Evolutionary conservation across 2,888 invertebrate species (phyloP).

Genomic region (Campaea margaritaria): DNA sequence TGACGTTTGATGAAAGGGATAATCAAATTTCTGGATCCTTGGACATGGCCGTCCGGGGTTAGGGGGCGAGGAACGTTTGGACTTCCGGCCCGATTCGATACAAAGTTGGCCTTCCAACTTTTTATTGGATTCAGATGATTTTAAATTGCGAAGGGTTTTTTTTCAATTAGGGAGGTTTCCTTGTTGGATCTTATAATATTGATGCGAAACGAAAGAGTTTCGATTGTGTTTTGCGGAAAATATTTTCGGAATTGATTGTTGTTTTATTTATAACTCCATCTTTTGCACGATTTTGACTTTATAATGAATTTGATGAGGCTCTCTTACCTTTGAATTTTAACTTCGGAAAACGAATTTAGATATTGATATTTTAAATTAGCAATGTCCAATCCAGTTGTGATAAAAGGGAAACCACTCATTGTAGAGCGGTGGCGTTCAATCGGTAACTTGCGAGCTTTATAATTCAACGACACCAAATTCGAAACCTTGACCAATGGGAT

Average conservation of each 20-base stretch:
- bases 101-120: conserved; percentile 38
- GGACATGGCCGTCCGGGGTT: conserved; percentile 28
- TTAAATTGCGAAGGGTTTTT: conserved; percentile 29
- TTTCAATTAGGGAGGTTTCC: conserved; percentile 26
- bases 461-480: no score
- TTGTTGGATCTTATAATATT: conserved; percentile 21
- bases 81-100: conserved; percentile 38
- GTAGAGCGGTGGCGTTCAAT: no score
- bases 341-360: no score
- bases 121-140: conserved; percentile 34
- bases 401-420: no score
- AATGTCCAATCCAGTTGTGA: no score
- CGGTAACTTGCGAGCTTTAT: no score
- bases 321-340: no score
- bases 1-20: conserved; percentile 47
- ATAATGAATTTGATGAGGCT: no score
- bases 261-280: no score
- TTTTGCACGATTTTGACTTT: no score
- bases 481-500: no score
- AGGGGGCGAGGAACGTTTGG: conserved; percentile 33
- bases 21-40: conserved; percentile 46
- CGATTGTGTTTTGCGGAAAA: not conserved
- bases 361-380: no score
- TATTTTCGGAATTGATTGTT: not conserved
- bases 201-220: conserved; percentile 4